Conservation (phyloP, 2,888 invertebrate species). For the Pachydiplax longipennis region DNA sequence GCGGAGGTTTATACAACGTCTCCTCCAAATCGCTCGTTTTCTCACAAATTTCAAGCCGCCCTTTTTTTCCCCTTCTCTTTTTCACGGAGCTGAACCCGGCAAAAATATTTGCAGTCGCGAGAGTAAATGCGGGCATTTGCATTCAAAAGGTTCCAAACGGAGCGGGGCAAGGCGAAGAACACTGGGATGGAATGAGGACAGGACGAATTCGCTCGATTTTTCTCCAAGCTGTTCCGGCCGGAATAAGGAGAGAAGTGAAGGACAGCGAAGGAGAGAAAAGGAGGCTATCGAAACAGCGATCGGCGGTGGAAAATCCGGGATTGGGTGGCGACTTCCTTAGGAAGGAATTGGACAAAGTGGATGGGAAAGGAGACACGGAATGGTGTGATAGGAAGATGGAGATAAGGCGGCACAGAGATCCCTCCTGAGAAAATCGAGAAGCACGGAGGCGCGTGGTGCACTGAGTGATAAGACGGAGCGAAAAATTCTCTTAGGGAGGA, state of each 20-base stretch:
- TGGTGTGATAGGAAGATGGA: neutral
- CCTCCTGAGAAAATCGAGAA: neutral
- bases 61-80: neutral
- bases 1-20: slow-evolving; percentile 2
- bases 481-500: neutral
- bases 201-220: neutral
- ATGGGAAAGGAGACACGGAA: neutral
- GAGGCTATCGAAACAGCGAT: neutral
- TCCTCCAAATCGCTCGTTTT: slow-evolving; percentile 34
- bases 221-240: neutral
- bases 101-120: slow-evolving; percentile 35
- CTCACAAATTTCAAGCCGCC: slow-evolving; percentile 37
- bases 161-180: neutral
- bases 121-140: slow-evolving; percentile 38
- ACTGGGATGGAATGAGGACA: neutral
- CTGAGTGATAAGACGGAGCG: neutral
- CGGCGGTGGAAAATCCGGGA: neutral
- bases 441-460: neutral
- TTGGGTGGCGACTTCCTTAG: neutral
- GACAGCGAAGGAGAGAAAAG: neutral
- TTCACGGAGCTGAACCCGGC: slow-evolving; percentile 9
- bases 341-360: neutral
- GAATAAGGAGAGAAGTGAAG: neutral
- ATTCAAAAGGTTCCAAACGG: slow-evolving; percentile 4
- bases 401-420: neutral